Evolutionary conservation across 2,888 invertebrate genomes (phyloP).

Genomic region (Teleogryllus oceanicus): DNA sequence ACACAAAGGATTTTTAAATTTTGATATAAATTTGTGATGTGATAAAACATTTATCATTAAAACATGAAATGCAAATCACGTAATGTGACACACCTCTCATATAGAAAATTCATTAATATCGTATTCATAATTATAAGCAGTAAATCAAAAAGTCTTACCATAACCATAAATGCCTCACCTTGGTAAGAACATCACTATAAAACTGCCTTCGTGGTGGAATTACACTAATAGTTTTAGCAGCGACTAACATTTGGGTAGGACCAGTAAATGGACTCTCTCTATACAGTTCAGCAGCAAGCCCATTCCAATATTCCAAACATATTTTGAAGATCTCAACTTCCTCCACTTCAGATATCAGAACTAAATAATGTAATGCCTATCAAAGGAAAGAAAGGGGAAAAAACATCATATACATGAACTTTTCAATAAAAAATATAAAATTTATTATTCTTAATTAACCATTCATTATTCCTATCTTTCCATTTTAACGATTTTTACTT

Average conservation of each 20-base stretch:
- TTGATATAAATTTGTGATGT: too few species aligned
- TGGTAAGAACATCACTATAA: constrained; percentile 77
- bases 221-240: constrained; percentile 43
- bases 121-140: too few species aligned
- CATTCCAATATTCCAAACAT: constrained; percentile 98
- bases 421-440: too few species aligned
- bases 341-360: constrained; percentile 94
- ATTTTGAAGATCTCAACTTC: constrained; percentile 99
- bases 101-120: too few species aligned
- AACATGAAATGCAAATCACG: not conserved
- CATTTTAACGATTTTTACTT: too few species aligned
- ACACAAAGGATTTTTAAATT: too few species aligned
- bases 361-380: constrained; percentile 75
- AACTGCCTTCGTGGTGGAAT: constrained; percentile 60
- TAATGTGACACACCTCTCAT: not conserved
- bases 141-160: too few species aligned
- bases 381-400: constrained; percentile 29
- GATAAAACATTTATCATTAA: not conserved
- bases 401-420: too few species aligned
- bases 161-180: constrained; percentile 46
- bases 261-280: constrained; percentile 73
- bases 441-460: too few species aligned
- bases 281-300: constrained; percentile 87
- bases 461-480: too few species aligned
- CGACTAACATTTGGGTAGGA: constrained; percentile 46